Base-by-base conservation (phyloP, 1,140 invertebrate genomes). In the Phocides pigmalion region DNA sequence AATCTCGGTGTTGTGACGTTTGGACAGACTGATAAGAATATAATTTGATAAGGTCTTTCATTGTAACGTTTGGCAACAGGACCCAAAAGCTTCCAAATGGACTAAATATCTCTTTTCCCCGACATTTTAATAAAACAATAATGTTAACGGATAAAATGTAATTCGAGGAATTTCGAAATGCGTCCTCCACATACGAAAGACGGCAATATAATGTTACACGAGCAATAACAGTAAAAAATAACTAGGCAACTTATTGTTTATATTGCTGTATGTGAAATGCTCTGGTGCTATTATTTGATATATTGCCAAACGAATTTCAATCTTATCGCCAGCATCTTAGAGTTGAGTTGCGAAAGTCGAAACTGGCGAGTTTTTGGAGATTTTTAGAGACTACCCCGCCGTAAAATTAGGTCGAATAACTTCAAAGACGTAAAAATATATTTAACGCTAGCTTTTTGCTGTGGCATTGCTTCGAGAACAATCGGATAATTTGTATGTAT, bases 201-300 rank as follows among this genome's bases (percentile, higher is more conserved):
- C 17, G 58, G 42, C 17, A 49, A 61, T 44, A 61, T 61, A 61
- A 49, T 47, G 44, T 61, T 22, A 35, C 58, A 49, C 25, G 28
- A 6, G 42, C 58, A 47, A 61, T 61, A 61, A 61, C 28, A 61
- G 17, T 61, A 61, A 61, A 61, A 61, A 61, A 61, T 61, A 61
- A 61, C 44, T 49, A 28, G 28, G 19, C 32, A 61, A 37, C 58
- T 49, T 61, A 61, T 61, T 61, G 58, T 49, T 61, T 61, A 61
- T 49, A 61, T 9, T 2, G 17, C 58, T 32, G 58, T 49, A 39
- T 61, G 49, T 44, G 42, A 46, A 37, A 59, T 47, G 15, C 22
- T 5, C 19, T 25, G 16, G 16, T 32, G 56, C 35, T 46, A 47
- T 47, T 59, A 17, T 22, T 19, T 8, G 1, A 22, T 4, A 11